Percentiles rank a stretch among this genome's conserved stretches.
These are phyloP conservation scores for Catocala nupta DNA, from an alignment of 2,888 invertebrate species.

Conservation along the genomic window DNA sequence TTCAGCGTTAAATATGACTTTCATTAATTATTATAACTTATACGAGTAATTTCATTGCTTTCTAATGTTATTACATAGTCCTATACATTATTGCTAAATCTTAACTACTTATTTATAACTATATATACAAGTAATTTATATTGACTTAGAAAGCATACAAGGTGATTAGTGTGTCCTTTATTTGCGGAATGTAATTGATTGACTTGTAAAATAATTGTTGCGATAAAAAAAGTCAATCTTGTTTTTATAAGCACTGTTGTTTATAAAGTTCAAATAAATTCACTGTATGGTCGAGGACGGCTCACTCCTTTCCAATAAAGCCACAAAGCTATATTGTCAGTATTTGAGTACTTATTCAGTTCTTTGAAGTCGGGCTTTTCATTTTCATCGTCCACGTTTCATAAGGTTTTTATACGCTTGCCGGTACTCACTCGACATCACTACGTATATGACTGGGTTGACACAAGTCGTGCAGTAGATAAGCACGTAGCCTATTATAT, in stretches of 20 bases:
- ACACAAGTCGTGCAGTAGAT: slow-evolving; percentile 95
- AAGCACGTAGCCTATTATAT: slow-evolving; percentile 94
- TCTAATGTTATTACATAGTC: slow-evolving; percentile 26
- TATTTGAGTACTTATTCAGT: slow-evolving; percentile 11
- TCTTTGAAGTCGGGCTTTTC: slow-evolving; percentile 2
- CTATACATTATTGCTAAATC: slow-evolving; percentile 44
- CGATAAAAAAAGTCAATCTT: too few relatives aligned
- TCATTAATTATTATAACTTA: slow-evolving; percentile 8
- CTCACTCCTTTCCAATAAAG: too few relatives aligned
- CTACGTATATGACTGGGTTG: slow-evolving; percentile 97
- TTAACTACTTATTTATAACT: slow-evolving; percentile 21
- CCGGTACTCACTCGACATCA: slow-evolving; percentile 97
- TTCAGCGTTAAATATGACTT: slow-evolving; percentile 7
- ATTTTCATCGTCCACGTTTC: slow-evolving; percentile 79
- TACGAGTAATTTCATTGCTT: slow-evolving; percentile 35
- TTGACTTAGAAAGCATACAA: slow-evolving; percentile 27
- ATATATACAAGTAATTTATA: slow-evolving; percentile 24
- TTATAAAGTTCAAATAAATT: too few relatives aligned
- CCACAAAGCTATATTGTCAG: neutral
- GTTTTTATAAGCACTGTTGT: too few relatives aligned
- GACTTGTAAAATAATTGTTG: too few relatives aligned
- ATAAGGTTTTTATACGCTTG: slow-evolving; percentile 94
- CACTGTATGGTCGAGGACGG: too few relatives aligned
- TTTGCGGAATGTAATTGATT: slow-evolving; percentile 42
- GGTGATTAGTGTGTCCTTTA: slow-evolving; percentile 2